These are phyloP conservation scores for Oryzias sinensis DNA, from an alignment of 2,797 vertebrate species.

Conservation along the genomic window DNA sequence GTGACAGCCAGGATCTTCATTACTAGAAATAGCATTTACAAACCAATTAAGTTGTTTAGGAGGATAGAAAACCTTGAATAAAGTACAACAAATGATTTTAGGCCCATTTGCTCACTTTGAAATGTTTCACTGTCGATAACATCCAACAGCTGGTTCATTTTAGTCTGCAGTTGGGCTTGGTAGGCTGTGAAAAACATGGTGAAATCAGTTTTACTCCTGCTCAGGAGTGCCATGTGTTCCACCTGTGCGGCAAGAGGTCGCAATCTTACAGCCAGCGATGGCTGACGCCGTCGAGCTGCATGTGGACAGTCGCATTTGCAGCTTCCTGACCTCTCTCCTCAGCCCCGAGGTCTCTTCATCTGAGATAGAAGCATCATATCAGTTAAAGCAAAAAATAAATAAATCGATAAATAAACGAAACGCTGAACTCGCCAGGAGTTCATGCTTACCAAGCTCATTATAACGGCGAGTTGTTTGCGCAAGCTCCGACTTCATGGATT, in stretches of 20 bases:
- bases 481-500: not conserved
- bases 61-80: not conserved
- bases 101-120: conserved; percentile 28
- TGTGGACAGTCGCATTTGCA: conserved; percentile 23
- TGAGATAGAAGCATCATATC: conserved; percentile 11
- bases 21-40: conserved; percentile 29
- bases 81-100: not conserved
- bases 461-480: not conserved
- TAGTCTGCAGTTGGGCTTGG: conserved; percentile 26
- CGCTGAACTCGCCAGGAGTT: not conserved
- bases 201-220: not conserved
- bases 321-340: conserved; percentile 12
- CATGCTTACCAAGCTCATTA: conserved; percentile 29
- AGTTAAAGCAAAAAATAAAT: not conserved
- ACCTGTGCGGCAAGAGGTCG: not conserved
- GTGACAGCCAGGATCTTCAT: conserved; percentile 32
- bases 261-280: conserved; percentile 28
- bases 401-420: not conserved
- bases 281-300: conserved; percentile 19
- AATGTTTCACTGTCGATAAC: conserved; percentile 22
- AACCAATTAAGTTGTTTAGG: not conserved
- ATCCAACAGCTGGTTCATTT: conserved; percentile 31
- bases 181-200: conserved; percentile 29
- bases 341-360: conserved; percentile 23
- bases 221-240: not conserved